Percentiles rank a stretch among this genome's conserved stretches.
Evolutionary conservation across 30 jellyfish, hydroid and myxozoan genomes (phyloP).

Genomic region (Turritopsis dohrnii): DNA sequence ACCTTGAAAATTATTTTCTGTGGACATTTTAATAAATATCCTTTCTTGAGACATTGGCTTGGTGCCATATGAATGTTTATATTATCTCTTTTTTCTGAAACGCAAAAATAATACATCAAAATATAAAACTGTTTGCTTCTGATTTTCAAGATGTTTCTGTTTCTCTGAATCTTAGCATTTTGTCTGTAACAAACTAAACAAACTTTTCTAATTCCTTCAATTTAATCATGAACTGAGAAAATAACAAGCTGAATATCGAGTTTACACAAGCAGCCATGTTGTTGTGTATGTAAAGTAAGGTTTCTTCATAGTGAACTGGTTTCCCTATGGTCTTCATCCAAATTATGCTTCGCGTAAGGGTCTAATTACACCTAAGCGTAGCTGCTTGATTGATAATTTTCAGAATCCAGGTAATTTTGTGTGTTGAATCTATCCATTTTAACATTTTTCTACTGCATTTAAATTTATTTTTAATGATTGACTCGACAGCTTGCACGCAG

Average conservation of each 20-base stretch:
- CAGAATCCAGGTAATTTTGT: neutral
- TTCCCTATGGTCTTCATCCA: neutral
- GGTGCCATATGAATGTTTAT: slow-evolving; percentile 7
- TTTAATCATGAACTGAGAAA: neutral
- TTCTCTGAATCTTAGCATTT: neutral
- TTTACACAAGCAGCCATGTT: neutral
- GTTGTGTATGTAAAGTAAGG: neutral
- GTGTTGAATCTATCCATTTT: neutral
- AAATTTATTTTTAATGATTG: too few species aligned
- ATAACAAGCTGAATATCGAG: neutral
- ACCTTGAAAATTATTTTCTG: slow-evolving; percentile 89
- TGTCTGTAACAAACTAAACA: neutral
- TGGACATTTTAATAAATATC: slow-evolving; percentile 82
- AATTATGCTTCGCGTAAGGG: neutral
- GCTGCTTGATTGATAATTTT: neutral
- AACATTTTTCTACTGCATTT: too few species aligned
- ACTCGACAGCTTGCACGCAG: too few species aligned
- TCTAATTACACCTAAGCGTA: neutral
- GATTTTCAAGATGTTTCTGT: neutral
- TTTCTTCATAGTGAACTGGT: neutral
- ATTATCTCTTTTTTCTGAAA: neutral
- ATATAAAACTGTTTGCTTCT: neutral
- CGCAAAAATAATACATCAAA: neutral
- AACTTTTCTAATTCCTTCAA: neutral
- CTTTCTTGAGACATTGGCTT: slow-evolving; percentile 42